Percentiles rank a stretch among this genome's conserved stretches.
phyloP scores from a whole-genome alignment of 2,888 invertebrate genomes.

The Parochlus steinenii region DNA sequence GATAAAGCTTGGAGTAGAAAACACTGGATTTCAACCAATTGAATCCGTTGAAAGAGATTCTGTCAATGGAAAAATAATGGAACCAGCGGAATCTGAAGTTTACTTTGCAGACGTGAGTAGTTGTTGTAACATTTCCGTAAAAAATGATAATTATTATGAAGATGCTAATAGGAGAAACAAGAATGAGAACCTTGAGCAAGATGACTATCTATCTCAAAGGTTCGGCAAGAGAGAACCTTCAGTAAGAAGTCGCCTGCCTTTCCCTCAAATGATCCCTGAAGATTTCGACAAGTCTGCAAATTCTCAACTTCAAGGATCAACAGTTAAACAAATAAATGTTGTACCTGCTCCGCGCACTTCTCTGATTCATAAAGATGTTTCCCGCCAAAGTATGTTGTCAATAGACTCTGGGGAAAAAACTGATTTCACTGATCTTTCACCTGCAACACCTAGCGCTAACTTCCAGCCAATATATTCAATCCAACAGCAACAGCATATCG shows the following conservation, averaged over 20 bases:
- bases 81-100: slow-evolving; percentile 62
- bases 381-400: slow-evolving; percentile 28
- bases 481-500: slow-evolving; percentile 12
- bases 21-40: slow-evolving; percentile 58
- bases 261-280: slow-evolving; percentile 32
- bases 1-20: slow-evolving; percentile 43
- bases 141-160: slow-evolving; percentile 32
- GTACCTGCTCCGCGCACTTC: slow-evolving; percentile 19
- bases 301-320: not conserved
- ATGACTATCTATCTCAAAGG: slow-evolving; percentile 40
- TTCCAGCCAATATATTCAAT: slow-evolving; percentile 16
- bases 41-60: slow-evolving; percentile 26
- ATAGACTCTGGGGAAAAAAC: slow-evolving; percentile 31
- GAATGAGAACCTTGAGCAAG: slow-evolving; percentile 25
- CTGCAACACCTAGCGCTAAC: slow-evolving; percentile 26
- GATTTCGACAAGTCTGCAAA: slow-evolving; percentile 20
- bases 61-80: slow-evolving; percentile 20
- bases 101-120: slow-evolving; percentile 78
- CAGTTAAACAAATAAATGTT: not conserved
- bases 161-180: slow-evolving; percentile 19
- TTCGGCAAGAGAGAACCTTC: slow-evolving; percentile 40
- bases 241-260: slow-evolving; percentile 38
- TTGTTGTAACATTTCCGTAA: slow-evolving; percentile 60
- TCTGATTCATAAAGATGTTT: slow-evolving; percentile 25
- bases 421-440: slow-evolving; percentile 30